Evolutionary conservation across 2,797 vertebrate species (phyloP).

Genomic region (Phalanger gymnotis): DNA sequence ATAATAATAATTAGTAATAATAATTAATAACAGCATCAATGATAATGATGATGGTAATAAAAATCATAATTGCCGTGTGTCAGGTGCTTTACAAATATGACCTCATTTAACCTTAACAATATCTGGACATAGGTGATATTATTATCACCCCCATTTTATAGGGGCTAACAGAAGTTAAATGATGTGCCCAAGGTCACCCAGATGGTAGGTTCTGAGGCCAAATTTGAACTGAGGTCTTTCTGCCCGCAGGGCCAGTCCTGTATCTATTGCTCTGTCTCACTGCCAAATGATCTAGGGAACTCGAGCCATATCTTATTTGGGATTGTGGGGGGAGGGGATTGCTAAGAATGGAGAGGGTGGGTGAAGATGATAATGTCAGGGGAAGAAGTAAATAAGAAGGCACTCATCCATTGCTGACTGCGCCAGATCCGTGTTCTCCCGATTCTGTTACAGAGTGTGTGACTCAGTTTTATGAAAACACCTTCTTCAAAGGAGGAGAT

Average conservation of each 20-base stretch:
- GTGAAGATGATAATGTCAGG: neutral
- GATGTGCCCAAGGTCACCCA: neutral
- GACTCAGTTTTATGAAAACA: constrained; percentile 78
- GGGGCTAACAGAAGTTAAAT: neutral
- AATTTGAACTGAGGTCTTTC: neutral
- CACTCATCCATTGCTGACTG: neutral
- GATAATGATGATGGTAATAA: too few relatives aligned
- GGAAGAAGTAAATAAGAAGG: neutral
- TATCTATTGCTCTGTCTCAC: neutral
- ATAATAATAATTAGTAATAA: too few relatives aligned
- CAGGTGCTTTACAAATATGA: neutral
- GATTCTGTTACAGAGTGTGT: constrained; percentile 82
- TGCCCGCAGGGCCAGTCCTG: neutral
- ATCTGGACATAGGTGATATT: neutral
- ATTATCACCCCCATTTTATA: neutral
- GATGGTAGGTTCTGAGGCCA: neutral
- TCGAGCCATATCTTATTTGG: neutral
- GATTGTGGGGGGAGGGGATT: neutral
- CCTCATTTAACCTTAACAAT: neutral
- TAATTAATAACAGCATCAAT: too few relatives aligned
- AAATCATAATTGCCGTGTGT: neutral
- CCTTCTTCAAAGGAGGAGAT: constrained; percentile 88
- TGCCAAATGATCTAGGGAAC: neutral
- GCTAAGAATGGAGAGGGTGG: neutral
- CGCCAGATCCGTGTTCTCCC: neutral